Conservation (phyloP, 2,888 invertebrate species). For the Calliopum simillimum region DNA sequence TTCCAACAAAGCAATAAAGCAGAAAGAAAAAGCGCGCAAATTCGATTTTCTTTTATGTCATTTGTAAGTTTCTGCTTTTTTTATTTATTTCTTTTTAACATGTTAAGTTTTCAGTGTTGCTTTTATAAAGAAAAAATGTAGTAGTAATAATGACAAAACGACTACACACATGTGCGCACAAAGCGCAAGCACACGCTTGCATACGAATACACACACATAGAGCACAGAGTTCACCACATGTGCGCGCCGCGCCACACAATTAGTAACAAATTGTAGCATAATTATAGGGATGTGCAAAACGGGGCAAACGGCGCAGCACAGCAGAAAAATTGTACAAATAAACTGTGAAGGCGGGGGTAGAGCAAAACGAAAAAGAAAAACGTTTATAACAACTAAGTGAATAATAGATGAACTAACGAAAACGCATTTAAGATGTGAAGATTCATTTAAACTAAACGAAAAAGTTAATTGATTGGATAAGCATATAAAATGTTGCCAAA, state of each 20-base stretch:
- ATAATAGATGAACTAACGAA: conserved; percentile 22
- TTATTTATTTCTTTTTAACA: no score
- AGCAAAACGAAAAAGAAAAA: background rate
- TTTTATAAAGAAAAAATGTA: no score
- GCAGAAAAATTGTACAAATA: background rate
- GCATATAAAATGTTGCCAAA: conserved; percentile 15
- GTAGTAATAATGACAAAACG: no score
- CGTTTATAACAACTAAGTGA: conserved; percentile 24
- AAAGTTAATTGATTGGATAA: conserved; percentile 27
- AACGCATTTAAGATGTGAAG: background rate
- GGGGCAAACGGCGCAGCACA: background rate
- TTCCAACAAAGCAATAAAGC: conserved; percentile 2
- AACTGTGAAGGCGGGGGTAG: no score
- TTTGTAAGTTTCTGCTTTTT: no score
- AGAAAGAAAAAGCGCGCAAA: no score
- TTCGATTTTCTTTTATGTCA: no score
- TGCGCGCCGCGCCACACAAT: conserved; percentile 18
- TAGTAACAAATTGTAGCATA: conserved; percentile 30
- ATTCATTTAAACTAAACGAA: conserved; percentile 20
- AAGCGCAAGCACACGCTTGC: background rate
- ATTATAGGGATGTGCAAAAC: conserved; percentile 16
- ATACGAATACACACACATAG: conserved; percentile 6
- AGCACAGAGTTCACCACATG: conserved; percentile 6
- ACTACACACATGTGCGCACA: background rate
- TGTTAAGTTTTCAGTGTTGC: no score